A percentile compares a stretch with the other conserved stretches of the same genome.
phyloP scores from a whole-genome alignment of 2,888 invertebrate genomes.

The Tupiocoris notatus region DNA sequence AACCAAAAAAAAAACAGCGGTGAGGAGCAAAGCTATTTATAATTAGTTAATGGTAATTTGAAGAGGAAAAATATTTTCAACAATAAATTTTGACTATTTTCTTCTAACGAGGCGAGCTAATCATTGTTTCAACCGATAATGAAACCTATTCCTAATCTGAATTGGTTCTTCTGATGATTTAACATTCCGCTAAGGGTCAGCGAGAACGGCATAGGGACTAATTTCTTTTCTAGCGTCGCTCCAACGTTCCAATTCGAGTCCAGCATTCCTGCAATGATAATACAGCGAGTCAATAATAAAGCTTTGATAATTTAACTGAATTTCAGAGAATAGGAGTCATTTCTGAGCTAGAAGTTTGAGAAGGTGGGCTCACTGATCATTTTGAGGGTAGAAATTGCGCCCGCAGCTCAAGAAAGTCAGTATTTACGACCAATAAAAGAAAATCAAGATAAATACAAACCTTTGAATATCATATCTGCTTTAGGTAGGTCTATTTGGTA shows the following conservation, averaged over 20 bases:
- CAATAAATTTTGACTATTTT: not conserved
- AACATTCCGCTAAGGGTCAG: constrained; percentile 67
- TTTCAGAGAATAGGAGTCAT: too few species aligned
- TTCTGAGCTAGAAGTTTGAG: too few species aligned
- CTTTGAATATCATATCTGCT: constrained; percentile 90
- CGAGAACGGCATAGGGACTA: constrained; percentile 89
- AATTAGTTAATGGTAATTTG: not conserved
- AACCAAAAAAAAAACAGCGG: too few species aligned
- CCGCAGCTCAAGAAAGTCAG: not conserved
- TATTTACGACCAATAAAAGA: too few species aligned
- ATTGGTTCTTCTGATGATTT: constrained; percentile 89
- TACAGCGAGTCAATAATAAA: too few species aligned
- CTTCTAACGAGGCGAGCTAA: not conserved
- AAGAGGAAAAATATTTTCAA: not conserved
- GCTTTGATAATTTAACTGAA: too few species aligned
- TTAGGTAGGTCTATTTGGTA: constrained; percentile 95
- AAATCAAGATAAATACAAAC: too few species aligned
- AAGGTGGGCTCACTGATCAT: too few species aligned
- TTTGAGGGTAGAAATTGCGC: too few species aligned
- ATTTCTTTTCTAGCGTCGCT: constrained; percentile 89
- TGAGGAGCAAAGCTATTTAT: too few species aligned
- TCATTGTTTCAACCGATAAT: constrained; percentile 81
- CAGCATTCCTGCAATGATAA: constrained; percentile 68
- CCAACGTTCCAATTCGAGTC: constrained; percentile 93
- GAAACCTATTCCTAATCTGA: constrained; percentile 90